Percentiles rank a stretch among this genome's conserved stretches.
Conservation (phyloP, 2,888 invertebrate genomes). For the Xestoiulus laeticollis region DNA sequence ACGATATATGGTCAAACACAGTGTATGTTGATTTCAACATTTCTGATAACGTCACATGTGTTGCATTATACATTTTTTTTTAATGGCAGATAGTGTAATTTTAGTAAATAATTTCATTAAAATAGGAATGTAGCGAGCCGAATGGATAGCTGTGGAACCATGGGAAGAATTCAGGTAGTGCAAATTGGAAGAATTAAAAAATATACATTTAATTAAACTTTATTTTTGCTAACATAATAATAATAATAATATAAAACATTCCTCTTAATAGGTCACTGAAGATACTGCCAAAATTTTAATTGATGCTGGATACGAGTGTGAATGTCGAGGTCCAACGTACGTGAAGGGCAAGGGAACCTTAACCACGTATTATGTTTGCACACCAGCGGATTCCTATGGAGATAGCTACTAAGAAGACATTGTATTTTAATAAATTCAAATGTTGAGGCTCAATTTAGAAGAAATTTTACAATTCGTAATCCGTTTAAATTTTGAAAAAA, state of each 20-base stretch:
- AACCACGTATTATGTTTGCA: conserved; percentile 90
- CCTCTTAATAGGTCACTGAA: conserved; percentile 74
- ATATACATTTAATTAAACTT: not conserved
- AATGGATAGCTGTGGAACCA: conserved; percentile 95
- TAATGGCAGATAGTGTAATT: too few relatives aligned
- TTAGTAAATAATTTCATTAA: too few relatives aligned
- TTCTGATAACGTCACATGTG: too few relatives aligned
- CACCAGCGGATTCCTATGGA: conserved; percentile 72
- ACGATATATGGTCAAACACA: conserved; percentile 99
- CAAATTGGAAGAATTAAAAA: not conserved
- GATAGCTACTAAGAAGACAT: conserved; percentile 55
- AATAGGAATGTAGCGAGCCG: conserved; percentile 70
- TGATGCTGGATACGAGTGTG: conserved; percentile 85
- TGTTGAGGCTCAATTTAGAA: not conserved
- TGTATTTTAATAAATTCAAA: not conserved
- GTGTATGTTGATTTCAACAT: conserved; percentile 68
- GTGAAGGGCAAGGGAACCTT: conserved; percentile 95
- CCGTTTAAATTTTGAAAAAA: not conserved
- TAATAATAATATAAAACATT: conserved; percentile 53
- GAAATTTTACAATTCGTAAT: not conserved
- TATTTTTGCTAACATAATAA: conserved; percentile 9
- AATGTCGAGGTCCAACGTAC: conserved; percentile 89
- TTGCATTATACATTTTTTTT: too few relatives aligned
- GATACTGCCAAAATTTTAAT: conserved; percentile 83
- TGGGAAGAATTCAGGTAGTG: conserved; percentile 83